Percentiles rank a stretch among this genome's conserved stretches.
phyloP scores from a whole-genome alignment of 2,888 invertebrate genomes.

The Notodonta dromedarius region DNA sequence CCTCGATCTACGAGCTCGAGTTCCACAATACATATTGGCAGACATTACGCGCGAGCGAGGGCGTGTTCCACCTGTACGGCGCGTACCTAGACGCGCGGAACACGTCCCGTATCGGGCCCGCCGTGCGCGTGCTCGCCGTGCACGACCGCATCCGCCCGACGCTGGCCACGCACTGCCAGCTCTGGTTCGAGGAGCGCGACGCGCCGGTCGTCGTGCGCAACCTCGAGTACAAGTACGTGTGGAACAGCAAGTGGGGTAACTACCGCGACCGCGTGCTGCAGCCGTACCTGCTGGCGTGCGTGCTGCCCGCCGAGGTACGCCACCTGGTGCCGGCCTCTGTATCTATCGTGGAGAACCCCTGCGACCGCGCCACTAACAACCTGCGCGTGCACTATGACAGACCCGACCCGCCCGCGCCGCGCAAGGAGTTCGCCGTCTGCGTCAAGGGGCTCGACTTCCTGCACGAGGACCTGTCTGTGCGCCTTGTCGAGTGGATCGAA shows the following conservation, averaged over 20 bases:
- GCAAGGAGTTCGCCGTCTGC: slow-evolving; percentile 95
- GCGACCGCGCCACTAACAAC: slow-evolving; percentile 94
- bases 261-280: slow-evolving; percentile 96
- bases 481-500: slow-evolving; percentile 97
- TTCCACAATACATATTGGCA: slow-evolving; percentile 98
- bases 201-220: slow-evolving; percentile 92
- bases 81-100: slow-evolving; percentile 94
- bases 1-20: slow-evolving; percentile 94
- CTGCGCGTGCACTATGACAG: slow-evolving; percentile 92
- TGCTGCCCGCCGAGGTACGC: slow-evolving; percentile 90
- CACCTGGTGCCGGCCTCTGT: slow-evolving; percentile 91
- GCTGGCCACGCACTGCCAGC: slow-evolving; percentile 92
- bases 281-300: slow-evolving; percentile 95
- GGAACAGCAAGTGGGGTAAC: slow-evolving; percentile 98
- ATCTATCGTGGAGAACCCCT: slow-evolving; percentile 92
- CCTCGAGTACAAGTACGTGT: slow-evolving; percentile 96
- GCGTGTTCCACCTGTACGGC: slow-evolving; percentile 95
- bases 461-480: slow-evolving; percentile 94
- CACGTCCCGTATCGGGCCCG: slow-evolving; percentile 91
- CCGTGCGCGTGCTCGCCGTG: slow-evolving; percentile 93
- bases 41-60: slow-evolving; percentile 90
- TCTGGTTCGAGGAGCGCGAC: slow-evolving; percentile 94
- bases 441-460: slow-evolving; percentile 97
- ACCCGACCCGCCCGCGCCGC: slow-evolving; percentile 80
- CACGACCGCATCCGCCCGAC: slow-evolving; percentile 95